Base-by-base conservation (phyloP, 1,140 invertebrate species). In the Saccostrea echinata region DNA sequence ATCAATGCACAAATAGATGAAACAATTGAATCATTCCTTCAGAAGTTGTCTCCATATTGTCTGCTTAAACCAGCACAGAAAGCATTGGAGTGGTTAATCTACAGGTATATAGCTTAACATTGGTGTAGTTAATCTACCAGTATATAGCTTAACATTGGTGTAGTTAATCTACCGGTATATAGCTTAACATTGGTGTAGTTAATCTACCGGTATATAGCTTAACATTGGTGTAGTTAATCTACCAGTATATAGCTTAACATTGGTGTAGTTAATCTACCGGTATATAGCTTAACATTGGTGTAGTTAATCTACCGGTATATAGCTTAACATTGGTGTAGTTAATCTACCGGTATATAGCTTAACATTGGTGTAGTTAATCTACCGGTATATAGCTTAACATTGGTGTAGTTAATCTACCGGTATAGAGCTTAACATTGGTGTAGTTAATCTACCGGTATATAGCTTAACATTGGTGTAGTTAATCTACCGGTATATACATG, bases 71-170 rank as follows among this genome's bases (percentile, higher is more conserved):
- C 97, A 18, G 96, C 98, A 13, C 97, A 98, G 86, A 97, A 98
- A 96, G 97, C 97, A 30, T 94, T 99, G 35, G 98, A 99, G 96
- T 99, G 98, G 98, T 95, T 99, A 3, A 96, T 99, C 81, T 96
- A 97, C 89, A 96, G 96, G 96, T 96, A 94, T 16, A 12, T 21
- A 21, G 16, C 55, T 61, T n/a, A 61, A 61, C 97, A 30, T 94
- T 99, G 35, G 98, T 99, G 96, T 99, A 98, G 98, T 95, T 99
- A 3, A 96, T 99, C 81, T 96, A 97, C 89, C 95, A 96, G 96
- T 96, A 94, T 16, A 12, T 21, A 21, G 16, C 55, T 61, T n/a
- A 61, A 61, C 97, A 30, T 94, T 99, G 35, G 98, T 99, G 96
- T 99, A 98, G 98, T 95, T 99, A 3, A 96, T 99, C 81, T 96